Base-by-base conservation (phyloP, 1,140 invertebrate species). In the Saxidomus purpurata region DNA sequence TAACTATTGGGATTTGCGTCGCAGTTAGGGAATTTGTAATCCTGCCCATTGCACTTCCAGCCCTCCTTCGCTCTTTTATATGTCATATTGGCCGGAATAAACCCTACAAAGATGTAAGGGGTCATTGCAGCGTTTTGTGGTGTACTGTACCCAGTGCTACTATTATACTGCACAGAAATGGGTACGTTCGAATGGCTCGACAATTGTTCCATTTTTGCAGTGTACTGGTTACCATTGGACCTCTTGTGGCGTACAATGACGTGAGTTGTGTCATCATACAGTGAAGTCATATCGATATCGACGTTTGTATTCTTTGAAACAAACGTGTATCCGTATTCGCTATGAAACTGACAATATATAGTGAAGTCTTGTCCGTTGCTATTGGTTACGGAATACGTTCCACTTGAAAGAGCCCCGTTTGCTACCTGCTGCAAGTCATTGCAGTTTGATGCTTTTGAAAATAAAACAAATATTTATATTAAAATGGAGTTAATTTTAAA, bases 1-100 rank as follows among this genome's bases (percentile, higher is more conserved):
- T 81, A 81, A 28, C 55, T 81, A 28, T 88, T 88, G 22, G 76
- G 43, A 36, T 82, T 88, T 22, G 31, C 87, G 25, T 88, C 87
- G 47, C 87, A 88, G 49, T 88, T 88, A 13, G n/a, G 13, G 34
- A 88, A 88, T 22, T 55, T 88, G 47, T 22, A 55, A 9, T 88
- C 87, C 28, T 69, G 15, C 1, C 63, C 87, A 43, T 81, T 71
- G n/a, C 19, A 34, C 8, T 43, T 88, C 55, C 49, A 88, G 1
- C 84, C 84, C n/a, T 87, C 25, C 11, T 19, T 25, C 6, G 25
- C 84, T 1, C 28, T 25, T 47, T 15, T 31, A 28, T 79, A 9
- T 11, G 34, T 63, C 34, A 61, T 43, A 17, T 19, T n/a, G 6
- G 71, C 49, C 2, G 84, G 84, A 15, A 87, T 59, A 31, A 87